Base-by-base conservation (phyloP, 2,113 vertebrate species). In the Scortum barcoo region DNA sequence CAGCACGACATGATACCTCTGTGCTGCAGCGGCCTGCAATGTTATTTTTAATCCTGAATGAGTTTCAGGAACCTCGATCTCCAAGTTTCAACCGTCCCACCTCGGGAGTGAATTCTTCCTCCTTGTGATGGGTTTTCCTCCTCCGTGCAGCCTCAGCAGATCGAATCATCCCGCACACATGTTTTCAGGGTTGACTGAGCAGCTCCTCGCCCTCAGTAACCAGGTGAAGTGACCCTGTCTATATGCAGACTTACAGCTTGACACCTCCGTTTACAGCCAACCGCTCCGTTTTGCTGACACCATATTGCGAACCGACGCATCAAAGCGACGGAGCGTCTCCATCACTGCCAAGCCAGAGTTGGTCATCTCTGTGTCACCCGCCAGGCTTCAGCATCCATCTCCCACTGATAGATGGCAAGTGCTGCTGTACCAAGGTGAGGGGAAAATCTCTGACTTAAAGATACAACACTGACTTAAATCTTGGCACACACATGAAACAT, bases 151-250 rank as follows among this genome's bases (percentile, higher is more conserved):
- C 86, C 85, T 92, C 89, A 92, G 90, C 93, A 92, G 79, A 93
- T 92, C 81, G 62, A 85, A 90, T 89, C 77, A 62, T 30, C 67
- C 75, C 6, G 53, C 62, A 17, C 79, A 69, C 87, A 76, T 38
- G 78, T 80, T 86, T 86, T 90, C 91, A 88, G 83, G 92, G 76
- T 85, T 91, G 90, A 88, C 80, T 58, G 87, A 89, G 70, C 90
- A 86, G 85, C 84, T 63, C 30, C 58, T 84, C 51, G 78, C 75
- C 87, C 88, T 73, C 75, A 42, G 90, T 88, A 88, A 89, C 83
- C 88, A 72, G 83, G 89, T 72, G 85, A 80, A 88, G 90, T 79
- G 87, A 92, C 89, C 89, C 90, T 76, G 85, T 91, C 92, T 88
- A 83, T 86, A 88, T 88, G 90, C 86, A 86, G 89, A 86, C 86